A percentile compares a stretch with the other conserved stretches of the same genome.
Evolutionary conservation across 2,113 vertebrate species (phyloP).

Genomic region (Regulus satrapa): DNA sequence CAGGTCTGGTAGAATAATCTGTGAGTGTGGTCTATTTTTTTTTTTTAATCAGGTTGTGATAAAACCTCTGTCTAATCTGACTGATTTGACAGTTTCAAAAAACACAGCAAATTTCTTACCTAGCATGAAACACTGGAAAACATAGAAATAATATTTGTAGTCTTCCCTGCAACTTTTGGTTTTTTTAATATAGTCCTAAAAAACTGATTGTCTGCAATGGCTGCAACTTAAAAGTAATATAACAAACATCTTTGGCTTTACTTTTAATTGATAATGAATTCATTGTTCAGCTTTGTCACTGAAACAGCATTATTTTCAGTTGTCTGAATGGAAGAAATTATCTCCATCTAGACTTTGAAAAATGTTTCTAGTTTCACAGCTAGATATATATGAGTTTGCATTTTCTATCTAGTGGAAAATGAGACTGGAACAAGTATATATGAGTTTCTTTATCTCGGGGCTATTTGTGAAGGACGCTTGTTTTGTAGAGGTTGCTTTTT

Average conservation of each 20-base stretch:
- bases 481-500: background rate
- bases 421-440: background rate
- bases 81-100: background rate
- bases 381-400: fast-evolving
- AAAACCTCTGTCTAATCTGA: background rate
- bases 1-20: background rate
- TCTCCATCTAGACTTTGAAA: background rate
- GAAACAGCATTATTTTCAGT: background rate
- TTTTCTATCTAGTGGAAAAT: background rate
- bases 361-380: background rate
- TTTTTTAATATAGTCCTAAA: background rate
- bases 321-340: background rate
- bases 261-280: background rate
- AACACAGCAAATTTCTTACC: background rate
- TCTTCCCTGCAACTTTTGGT: background rate
- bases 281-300: background rate
- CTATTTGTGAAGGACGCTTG: background rate
- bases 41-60: background rate
- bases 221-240: background rate
- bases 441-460: background rate
- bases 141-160: background rate
- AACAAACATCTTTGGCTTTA: background rate
- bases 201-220: background rate
- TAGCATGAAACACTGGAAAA: background rate
- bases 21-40: background rate